Percentiles rank a stretch among this genome's conserved stretches.
These are phyloP conservation scores for Cyrtonyx montezumae DNA, from an alignment of 2,113 vertebrate species.

Conservation along the genomic window DNA sequence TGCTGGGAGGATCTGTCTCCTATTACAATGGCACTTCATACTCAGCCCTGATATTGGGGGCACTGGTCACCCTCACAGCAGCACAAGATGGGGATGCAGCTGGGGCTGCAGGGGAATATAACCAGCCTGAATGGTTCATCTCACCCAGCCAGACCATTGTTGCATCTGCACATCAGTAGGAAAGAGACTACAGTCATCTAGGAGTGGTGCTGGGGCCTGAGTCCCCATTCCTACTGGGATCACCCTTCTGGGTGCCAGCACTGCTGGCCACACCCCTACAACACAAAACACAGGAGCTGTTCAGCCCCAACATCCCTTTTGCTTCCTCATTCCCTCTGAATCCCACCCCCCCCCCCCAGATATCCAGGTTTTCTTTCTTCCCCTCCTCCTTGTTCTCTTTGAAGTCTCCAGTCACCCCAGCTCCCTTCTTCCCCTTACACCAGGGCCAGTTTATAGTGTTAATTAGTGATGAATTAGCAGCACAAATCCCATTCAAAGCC, in stretches of 20 bases:
- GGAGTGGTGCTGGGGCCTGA: background rate
- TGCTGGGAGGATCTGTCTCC: background rate
- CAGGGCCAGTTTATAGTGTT: conserved; percentile 64
- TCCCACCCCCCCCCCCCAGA: background rate
- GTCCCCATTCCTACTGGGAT: background rate
- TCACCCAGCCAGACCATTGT: background rate
- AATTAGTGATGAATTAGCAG: conserved; percentile 78
- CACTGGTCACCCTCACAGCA: fast-evolving
- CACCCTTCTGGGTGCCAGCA: fast-evolving
- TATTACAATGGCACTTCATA: background rate
- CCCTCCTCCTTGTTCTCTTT: background rate
- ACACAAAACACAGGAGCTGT: background rate
- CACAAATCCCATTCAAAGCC: conserved; percentile 56
- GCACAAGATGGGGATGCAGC: fast-evolving
- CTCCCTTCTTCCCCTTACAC: background rate
- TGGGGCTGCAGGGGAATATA: fast-evolving
- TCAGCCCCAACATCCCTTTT: background rate
- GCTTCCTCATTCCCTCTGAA: background rate
- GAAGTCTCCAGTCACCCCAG: background rate
- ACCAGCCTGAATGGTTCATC: background rate
- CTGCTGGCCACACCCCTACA: background rate
- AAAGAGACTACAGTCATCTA: background rate
- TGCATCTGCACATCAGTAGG: background rate
- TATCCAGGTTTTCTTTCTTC: background rate
- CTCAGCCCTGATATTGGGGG: background rate